phyloP scores from a whole-genome alignment of 2,888 invertebrate genomes.

The Aplocera efformata region DNA sequence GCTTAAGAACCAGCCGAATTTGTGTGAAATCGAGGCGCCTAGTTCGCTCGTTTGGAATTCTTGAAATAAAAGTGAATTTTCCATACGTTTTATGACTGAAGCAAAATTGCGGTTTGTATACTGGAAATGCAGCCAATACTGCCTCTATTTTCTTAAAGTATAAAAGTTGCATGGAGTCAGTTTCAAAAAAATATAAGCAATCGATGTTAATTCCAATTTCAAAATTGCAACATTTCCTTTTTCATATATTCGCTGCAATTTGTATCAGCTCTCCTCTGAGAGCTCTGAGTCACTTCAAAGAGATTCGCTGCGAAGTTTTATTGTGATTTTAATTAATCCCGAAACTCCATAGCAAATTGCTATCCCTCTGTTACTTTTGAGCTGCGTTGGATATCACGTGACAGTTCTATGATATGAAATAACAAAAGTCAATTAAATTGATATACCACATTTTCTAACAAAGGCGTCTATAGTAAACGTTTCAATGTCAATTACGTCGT shows the following conservation, averaged over 20 bases:
- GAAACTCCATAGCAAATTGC: neutral
- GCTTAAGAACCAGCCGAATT: conserved; percentile 6
- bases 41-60: conserved; percentile 4
- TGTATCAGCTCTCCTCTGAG: conserved; percentile 3
- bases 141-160: conserved; percentile 18
- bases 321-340: conserved; percentile 10
- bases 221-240: conserved; percentile 13
- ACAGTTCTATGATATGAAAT: too few species aligned
- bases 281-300: conserved; percentile 2
- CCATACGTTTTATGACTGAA: conserved; percentile 5
- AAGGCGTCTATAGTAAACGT: conserved; percentile 27
- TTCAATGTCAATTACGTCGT: conserved; percentile 36
- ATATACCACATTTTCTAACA: neutral
- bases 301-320: conserved; percentile 1
- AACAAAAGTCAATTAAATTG: too few species aligned
- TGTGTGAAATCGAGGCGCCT: conserved; percentile 9
- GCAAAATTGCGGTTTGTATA: conserved; percentile 13
- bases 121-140: conserved; percentile 13
- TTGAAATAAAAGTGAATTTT: conserved; percentile 12
- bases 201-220: conserved; percentile 8
- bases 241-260: conserved; percentile 12
- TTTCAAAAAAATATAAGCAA: conserved; percentile 6
- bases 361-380: too few species aligned
- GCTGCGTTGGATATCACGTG: too few species aligned
- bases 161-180: conserved; percentile 9